Evolutionary conservation across 2,888 invertebrate species (phyloP).

Genomic region (Ichneumoninae sp.): DNA sequence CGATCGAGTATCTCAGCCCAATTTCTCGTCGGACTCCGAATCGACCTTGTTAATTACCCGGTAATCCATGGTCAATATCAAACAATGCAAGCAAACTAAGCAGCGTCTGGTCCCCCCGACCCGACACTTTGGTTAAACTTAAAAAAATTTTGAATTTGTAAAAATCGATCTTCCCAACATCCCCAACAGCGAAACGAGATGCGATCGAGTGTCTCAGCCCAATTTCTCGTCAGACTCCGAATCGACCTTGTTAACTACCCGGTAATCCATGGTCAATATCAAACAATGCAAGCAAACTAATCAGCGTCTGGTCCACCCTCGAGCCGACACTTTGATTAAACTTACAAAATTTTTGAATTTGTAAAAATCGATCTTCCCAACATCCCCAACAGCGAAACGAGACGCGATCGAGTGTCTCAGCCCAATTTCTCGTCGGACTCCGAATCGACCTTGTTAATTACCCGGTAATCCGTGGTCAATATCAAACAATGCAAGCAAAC

Average conservation of each 20-base stretch:
- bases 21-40: neutral
- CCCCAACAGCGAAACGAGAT: neutral
- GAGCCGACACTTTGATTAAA: neutral
- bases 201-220: neutral
- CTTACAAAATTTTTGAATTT: neutral
- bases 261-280: too few relatives aligned
- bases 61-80: neutral
- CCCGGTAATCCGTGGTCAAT: neutral
- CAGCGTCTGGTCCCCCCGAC: neutral
- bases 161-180: neutral
- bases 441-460: conserved; percentile 31
- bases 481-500: neutral
- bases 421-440: neutral
- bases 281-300: neutral
- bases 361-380: neutral
- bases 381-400: neutral
- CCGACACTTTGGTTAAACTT: neutral
- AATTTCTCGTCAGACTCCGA: too few relatives aligned
- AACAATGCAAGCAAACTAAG: neutral
- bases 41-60: conserved; percentile 29
- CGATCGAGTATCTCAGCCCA: neutral
- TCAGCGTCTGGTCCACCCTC: neutral
- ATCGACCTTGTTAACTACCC: too few relatives aligned
- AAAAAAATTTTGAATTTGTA: neutral
- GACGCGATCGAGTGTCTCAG: neutral